Conservation (phyloP, 2,113 vertebrate genomes). For the Triplophysa tibetana region DNA sequence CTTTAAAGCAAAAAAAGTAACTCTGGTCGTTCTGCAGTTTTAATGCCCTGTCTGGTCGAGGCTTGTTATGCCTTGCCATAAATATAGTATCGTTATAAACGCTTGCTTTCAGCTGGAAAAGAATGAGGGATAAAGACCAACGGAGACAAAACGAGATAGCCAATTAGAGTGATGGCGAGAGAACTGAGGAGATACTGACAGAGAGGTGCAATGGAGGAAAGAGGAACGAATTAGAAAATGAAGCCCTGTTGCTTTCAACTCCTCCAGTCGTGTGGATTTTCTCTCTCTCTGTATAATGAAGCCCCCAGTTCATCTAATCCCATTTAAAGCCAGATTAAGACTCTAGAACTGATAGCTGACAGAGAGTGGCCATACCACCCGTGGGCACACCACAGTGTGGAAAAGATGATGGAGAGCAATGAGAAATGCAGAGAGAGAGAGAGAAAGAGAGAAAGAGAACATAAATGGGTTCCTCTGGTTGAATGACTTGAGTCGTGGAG, state of each 20-base stretch:
- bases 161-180: conserved; percentile 28
- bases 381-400: conserved; percentile 14
- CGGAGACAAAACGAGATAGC: conserved; percentile 11
- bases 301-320: conserved; percentile 75
- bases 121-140: background rate
- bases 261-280: conserved; percentile 69
- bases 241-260: conserved; percentile 33
- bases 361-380: conserved; percentile 50
- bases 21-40: background rate
- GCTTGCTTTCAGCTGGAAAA: conserved; percentile 7
- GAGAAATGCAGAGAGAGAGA: background rate
- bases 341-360: conserved; percentile 72
- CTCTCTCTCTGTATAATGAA: conserved; percentile 62
- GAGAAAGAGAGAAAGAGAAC: conserved; percentile 4
- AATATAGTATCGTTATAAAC: conserved; percentile 18
- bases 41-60: background rate
- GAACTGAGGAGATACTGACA: conserved; percentile 34
- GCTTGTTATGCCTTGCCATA: background rate
- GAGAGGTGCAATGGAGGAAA: conserved; percentile 45
- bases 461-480: conserved; percentile 38
- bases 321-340: conserved; percentile 74
- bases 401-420: conserved; percentile 11
- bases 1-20: background rate
- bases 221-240: conserved; percentile 32
- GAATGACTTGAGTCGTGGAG: conserved; percentile 53